Percentiles rank a stretch among this genome's conserved stretches.
Evolutionary conservation across 2,113 vertebrate species (phyloP).

Genomic region (Holacanthus passer): DNA sequence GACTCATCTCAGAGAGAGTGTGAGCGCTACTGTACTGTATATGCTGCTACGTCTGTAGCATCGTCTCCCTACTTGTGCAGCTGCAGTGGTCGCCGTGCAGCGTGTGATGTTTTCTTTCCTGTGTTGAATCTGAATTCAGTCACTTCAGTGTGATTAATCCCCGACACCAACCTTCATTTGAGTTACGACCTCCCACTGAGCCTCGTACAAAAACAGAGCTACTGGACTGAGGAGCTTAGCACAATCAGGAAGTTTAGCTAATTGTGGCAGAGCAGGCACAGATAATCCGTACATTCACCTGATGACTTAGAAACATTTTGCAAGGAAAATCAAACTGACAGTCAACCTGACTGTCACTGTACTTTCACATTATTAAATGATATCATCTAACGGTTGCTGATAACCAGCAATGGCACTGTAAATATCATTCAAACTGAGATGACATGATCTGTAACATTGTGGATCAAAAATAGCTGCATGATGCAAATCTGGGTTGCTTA

Average conservation of each 20-base stretch:
- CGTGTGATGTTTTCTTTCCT: conserved; percentile 7
- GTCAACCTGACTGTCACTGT: background rate
- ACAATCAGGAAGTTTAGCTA: conserved; percentile 16
- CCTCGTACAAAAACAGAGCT: conserved; percentile 16
- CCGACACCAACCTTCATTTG: background rate
- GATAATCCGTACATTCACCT: background rate
- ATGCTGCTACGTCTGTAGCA: conserved; percentile 46
- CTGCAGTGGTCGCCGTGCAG: background rate
- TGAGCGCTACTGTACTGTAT: conserved; percentile 40
- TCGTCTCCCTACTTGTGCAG: conserved; percentile 31
- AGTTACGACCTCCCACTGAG: conserved; percentile 9
- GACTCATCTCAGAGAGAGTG: conserved; percentile 74
- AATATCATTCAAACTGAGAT: background rate
- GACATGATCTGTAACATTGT: background rate
- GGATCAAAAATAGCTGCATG: background rate
- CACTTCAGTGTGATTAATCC: background rate
- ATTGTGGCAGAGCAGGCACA: conserved; percentile 11
- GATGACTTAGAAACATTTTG: background rate
- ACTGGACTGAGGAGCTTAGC: conserved; percentile 6
- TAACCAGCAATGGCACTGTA: background rate
- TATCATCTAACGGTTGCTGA: too few species aligned
- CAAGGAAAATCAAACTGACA: background rate
- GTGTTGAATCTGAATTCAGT: background rate
- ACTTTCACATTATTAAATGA: background rate
- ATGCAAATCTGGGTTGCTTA: background rate